Evolutionary conservation across 2,113 vertebrate species (phyloP), one percentile per base, ranked within the genome.

Genomic region (Myiagra hebetior): DNA sequence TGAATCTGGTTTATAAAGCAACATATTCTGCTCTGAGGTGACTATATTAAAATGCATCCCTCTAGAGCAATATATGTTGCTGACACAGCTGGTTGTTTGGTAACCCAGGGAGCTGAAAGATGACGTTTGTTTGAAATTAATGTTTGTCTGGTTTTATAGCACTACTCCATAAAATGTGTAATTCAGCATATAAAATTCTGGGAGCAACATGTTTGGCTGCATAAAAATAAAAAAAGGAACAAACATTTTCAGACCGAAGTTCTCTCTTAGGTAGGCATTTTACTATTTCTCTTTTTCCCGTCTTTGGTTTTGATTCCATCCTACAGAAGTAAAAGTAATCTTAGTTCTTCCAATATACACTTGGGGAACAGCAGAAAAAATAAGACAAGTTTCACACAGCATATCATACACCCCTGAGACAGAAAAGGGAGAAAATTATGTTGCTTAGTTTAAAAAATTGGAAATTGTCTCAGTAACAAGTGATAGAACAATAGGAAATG

Each of bases 131-230:
- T 84, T 53, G 39, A 77, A 76, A 75, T 91, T 84, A 64, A 79
- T 87, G n/a, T 89, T 90, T 95, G 27, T 53, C 65, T 92, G n/a
- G 59, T 76, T 97, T 96, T 93, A 79, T 56, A 76, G 70, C 28
- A 57, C 33, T 63, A 10, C 28, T 64, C 39, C 59, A 44, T 65
- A 84, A 84, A 89, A 88, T 78, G 5, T 44, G 37, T 67, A 87
- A 78, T 82, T 80, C 74, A 80, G 55, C 21, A 55, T 59, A 77
- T 21, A 33, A 44, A 79, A 63, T 86, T 93, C 85, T 83, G 10
- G 13, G 20, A 16, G 30, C 22, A 80, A 52, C 10, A 39, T 4
- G 0, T 64, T 75, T 44, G 2, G 56, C 35, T 91, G 31, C 26
- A 68, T 57, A 46, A 78, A 80, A 86, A 33, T 17, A 80, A 86